Percentiles rank a stretch among this genome's conserved stretches.
Conservation (phyloP, 2,797 vertebrate species). For the Decapterus maruadsi region DNA sequence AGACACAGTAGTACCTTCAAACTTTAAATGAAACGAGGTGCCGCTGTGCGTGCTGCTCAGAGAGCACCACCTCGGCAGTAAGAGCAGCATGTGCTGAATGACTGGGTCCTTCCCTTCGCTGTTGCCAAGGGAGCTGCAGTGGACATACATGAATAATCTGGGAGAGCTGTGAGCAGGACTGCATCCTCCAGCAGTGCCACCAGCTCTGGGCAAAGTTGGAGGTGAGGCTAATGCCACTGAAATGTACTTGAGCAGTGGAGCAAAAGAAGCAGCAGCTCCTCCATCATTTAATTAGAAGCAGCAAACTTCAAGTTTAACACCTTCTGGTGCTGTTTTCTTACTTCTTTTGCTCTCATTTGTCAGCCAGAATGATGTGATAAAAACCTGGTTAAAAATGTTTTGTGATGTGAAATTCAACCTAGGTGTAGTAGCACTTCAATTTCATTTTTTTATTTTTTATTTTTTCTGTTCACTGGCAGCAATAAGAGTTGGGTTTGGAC, state of each 20-base stretch:
- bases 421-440: conserved; percentile 15
- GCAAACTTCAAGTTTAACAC: conserved; percentile 28
- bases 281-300: conserved; percentile 29
- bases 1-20: background rate
- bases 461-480: conserved; percentile 8
- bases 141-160: conserved; percentile 88
- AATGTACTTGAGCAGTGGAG: conserved; percentile 47
- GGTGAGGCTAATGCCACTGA: conserved; percentile 75
- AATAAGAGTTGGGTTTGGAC: background rate
- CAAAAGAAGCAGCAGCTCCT: conserved; percentile 24
- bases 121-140: conserved; percentile 88
- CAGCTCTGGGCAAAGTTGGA: conserved; percentile 84
- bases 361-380: background rate
- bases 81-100: conserved; percentile 38
- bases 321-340: conserved; percentile 6
- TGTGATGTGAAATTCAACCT: conserved; percentile 26
- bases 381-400: background rate
- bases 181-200: conserved; percentile 83
- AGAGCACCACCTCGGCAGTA: conserved; percentile 35
- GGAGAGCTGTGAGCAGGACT: conserved; percentile 74
- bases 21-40: conserved; percentile 11
- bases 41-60: conserved; percentile 1
- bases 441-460: too few relatives aligned
- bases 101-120: conserved; percentile 61
- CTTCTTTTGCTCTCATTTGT: background rate